These are phyloP conservation scores for Clupea harengus DNA, from an alignment of 2,113 vertebrate species.

Conservation along the genomic window DNA sequence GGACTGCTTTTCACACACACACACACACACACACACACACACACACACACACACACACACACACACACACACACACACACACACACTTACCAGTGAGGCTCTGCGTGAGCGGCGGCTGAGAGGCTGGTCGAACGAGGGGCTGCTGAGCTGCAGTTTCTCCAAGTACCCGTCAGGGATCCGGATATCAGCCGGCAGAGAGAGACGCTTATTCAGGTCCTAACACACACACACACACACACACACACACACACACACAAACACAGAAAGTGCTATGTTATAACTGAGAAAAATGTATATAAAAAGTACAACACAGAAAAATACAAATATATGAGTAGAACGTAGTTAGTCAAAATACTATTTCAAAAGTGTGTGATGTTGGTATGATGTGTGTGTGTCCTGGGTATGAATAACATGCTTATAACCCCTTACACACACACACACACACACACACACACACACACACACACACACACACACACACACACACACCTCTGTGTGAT, in stretches of 20 bases:
- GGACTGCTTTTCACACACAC: not conserved
- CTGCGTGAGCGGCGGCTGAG: constrained; percentile 94
- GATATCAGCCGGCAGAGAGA: constrained; percentile 96
- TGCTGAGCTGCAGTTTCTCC: constrained; percentile 94
- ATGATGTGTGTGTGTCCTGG: not conserved
- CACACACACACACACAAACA: constrained; percentile 18
- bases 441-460: constrained; percentile 12
- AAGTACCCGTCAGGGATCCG: constrained; percentile 96
- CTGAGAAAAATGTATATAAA: too few relatives aligned
- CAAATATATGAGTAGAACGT: not conserved
- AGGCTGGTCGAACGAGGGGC: constrained; percentile 91
- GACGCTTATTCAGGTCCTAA: constrained; percentile 95
- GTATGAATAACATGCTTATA: too few relatives aligned
- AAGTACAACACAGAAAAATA: not conserved
- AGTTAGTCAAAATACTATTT: not conserved
- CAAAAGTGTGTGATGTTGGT: not conserved
- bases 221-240: constrained; percentile 26
- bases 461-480: constrained; percentile 9
- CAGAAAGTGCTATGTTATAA: not conserved
- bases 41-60: not conserved
- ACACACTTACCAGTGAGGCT: constrained; percentile 86
- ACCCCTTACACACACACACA: constrained; percentile 14
- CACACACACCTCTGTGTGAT: not conserved
- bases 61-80: constrained; percentile 25
- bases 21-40: not conserved